Base-by-base conservation (phyloP, 2,113 vertebrate species). In the Gymnocephalus cernua region DNA sequence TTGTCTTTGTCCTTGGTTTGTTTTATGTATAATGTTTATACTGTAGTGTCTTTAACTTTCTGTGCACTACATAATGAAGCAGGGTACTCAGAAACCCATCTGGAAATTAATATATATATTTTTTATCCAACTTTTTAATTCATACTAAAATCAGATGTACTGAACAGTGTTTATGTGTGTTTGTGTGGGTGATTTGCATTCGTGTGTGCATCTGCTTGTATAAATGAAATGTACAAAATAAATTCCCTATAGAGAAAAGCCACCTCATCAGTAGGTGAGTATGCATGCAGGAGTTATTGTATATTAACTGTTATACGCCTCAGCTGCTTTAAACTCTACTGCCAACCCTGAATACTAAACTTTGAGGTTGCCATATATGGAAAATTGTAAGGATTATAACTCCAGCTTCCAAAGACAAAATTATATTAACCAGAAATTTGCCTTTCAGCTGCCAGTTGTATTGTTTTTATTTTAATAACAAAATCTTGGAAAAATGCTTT, bases 51-150 rank as follows among this genome's bases (percentile, higher is more conserved):
- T 82, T 74, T 74, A 80, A 56, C 25, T 62, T 77, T 51, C 11
- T 35, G 87, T 80, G 75, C 74, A 69, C 76, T 90, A 83, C 48
- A 23, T 67, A n/a, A 71, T 58, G 57, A 84, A 65, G 78, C 82
- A 80, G 73, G 70, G 56, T 86, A 69, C 54, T 32, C 74, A 77
- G 25, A 82, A 75, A 29, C 56, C 50, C 48, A 67, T 69, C 21
- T 83, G 51, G n/a, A 88, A 79, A 80, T 79, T 27, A 58, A 80
- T 73, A 77, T 82, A 67, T 79, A 69, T 35, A 48, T 48, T 48
- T 75, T 68, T 84, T 63, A 77, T 78, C 65, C 66, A 71, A 67
- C 38, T 58, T 85, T 83, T 86, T 80, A 61, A 78, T 79, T 82
- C 73, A 53, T 77, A 78, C 25, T 77, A 66, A 84, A 87, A 86